Evolutionary conservation across 1,140 invertebrate species (phyloP).

Genomic region (Drosophila sp.): DNA sequence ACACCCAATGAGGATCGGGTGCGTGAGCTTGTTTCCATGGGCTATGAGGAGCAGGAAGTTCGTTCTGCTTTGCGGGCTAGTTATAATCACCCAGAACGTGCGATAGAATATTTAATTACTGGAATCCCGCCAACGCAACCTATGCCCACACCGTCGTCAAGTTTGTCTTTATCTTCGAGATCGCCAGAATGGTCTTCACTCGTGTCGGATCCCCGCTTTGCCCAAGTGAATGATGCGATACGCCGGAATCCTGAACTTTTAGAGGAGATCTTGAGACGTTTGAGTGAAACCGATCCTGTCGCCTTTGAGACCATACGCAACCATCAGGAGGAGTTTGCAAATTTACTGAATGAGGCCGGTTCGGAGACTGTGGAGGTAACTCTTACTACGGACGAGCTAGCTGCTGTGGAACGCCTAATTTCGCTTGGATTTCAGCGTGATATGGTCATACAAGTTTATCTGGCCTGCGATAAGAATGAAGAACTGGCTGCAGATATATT

Average conservation of each 20-base stretch:
- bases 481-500: conserved; percentile 68
- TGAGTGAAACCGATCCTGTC: conserved; percentile 49
- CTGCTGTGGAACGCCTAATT: conserved; percentile 62
- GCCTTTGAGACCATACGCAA: conserved; percentile 47
- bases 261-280: conserved; percentile 40
- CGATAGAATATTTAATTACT: conserved; percentile 69
- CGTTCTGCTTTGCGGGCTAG: conserved; percentile 66
- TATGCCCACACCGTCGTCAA: not conserved
- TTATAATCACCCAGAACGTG: conserved; percentile 77
- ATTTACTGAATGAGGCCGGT: conserved; percentile 35
- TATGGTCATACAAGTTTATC: conserved; percentile 58
- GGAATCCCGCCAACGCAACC: conserved; percentile 48
- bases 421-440: conserved; percentile 62
- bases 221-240: conserved; percentile 55
- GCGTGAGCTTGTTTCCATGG: conserved; percentile 62
- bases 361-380: not conserved
- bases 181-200: conserved; percentile 27
- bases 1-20: conserved; percentile 51
- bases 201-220: conserved; percentile 42
- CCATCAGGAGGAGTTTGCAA: conserved; percentile 57
- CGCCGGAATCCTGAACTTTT: conserved; percentile 55
- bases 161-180: not conserved
- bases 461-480: conserved; percentile 75
- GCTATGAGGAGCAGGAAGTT: conserved; percentile 67
- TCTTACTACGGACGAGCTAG: conserved; percentile 50